These are phyloP conservation scores for Maniola jurtina DNA, from an alignment of 1,140 invertebrate species.

Conservation along the genomic window DNA sequence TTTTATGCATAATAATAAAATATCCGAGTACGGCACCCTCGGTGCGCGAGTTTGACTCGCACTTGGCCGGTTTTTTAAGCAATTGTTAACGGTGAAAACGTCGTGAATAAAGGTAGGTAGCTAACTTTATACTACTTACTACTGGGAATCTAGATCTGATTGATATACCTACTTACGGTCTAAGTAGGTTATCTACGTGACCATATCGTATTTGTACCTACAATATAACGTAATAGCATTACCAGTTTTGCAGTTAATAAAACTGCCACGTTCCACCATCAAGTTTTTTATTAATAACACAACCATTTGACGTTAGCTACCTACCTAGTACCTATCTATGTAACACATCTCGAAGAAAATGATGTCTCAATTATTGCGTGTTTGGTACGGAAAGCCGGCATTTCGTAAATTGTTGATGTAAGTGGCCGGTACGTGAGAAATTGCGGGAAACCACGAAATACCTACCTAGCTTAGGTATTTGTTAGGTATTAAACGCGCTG, in stretches of 20 bases:
- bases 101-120: too few species aligned
- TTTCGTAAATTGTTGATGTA: conserved; percentile 33
- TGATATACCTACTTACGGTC: too few species aligned
- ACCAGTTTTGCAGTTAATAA: not conserved
- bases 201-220: too few species aligned
- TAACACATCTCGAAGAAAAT: conserved; percentile 32
- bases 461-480: not conserved
- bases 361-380: conserved; percentile 32
- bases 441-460: conserved; percentile 26
- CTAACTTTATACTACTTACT: too few species aligned
- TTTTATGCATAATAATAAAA: too few species aligned
- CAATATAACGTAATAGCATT: not conserved
- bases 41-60: too few species aligned
- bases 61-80: too few species aligned
- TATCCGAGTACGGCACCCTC: too few species aligned
- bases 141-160: too few species aligned
- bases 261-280: not conserved
- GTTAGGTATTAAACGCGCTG: not conserved
- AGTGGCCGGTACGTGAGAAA: conserved; percentile 35
- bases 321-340: conserved; percentile 17
- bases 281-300: not conserved
- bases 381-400: conserved; percentile 23
- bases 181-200: too few species aligned
- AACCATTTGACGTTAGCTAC: not conserved
- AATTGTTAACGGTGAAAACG: too few species aligned